Evolutionary conservation across 2,888 invertebrate species (phyloP).

Genomic region (Polydrusus cervinus): DNA sequence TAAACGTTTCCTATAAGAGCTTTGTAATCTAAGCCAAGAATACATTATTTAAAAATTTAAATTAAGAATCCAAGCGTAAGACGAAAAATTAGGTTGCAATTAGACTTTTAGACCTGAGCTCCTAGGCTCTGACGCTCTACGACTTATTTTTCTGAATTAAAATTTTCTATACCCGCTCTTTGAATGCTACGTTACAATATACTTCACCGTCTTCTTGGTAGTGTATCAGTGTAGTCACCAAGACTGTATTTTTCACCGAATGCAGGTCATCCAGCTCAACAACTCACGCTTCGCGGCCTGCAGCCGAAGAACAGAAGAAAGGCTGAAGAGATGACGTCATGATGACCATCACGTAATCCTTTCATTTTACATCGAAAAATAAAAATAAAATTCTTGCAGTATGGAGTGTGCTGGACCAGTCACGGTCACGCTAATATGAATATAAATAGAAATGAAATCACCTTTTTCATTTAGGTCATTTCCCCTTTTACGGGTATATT

Average conservation of each 20-base stretch:
- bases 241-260: neutral
- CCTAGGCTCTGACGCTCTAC: too few relatives aligned
- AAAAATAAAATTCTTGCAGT: conserved; percentile 13
- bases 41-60: too few relatives aligned
- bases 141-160: too few relatives aligned
- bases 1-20: too few relatives aligned
- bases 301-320: conserved; percentile 9
- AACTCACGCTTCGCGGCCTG: neutral
- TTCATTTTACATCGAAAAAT: conserved; percentile 13
- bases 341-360: neutral
- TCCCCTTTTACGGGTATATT: conserved; percentile 23
- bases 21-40: too few relatives aligned
- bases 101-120: too few relatives aligned
- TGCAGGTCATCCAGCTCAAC: conserved; percentile 4
- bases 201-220: too few relatives aligned
- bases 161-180: too few relatives aligned
- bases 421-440: conserved; percentile 30
- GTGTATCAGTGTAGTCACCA: too few relatives aligned
- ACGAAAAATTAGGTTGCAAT: too few relatives aligned
- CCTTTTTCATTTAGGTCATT: conserved; percentile 33
- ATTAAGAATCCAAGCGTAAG: too few relatives aligned
- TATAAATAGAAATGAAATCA: conserved; percentile 44
- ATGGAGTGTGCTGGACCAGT: conserved; percentile 1
- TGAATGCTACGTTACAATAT: too few relatives aligned
- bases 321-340: conserved; percentile 8